A percentile compares a stretch with the other conserved stretches of the same genome.
phyloP scores from a whole-genome alignment of 2,888 invertebrate species.

The Dicyrtomina minuta region DNA sequence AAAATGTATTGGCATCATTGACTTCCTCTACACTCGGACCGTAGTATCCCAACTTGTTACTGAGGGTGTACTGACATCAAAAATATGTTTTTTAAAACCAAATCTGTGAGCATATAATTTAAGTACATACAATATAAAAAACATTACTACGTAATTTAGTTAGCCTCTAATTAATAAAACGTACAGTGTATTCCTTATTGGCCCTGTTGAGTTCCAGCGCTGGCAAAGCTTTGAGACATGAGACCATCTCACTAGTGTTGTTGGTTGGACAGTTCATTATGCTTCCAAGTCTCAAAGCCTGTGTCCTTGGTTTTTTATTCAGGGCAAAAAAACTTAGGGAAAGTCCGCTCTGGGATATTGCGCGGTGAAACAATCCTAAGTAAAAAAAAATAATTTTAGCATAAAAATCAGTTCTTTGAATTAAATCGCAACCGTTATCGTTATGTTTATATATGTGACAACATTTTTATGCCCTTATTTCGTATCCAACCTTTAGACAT shows the following conservation, averaged over 20 bases:
- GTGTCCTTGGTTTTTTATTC: slow-evolving; percentile 36
- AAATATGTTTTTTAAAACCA: too few species aligned
- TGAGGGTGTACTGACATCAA: too few species aligned
- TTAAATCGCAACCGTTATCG: not conserved
- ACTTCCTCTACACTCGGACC: slow-evolving; percentile 58
- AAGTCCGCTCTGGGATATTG: slow-evolving; percentile 39
- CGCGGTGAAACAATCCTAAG: slow-evolving; percentile 41
- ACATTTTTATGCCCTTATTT: not conserved
- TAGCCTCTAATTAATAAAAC: not conserved
- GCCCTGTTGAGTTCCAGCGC: slow-evolving; percentile 10
- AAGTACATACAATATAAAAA: too few species aligned
- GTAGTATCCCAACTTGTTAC: not conserved
- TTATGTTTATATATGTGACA: not conserved
- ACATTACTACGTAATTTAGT: too few species aligned
- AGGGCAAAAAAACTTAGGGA: slow-evolving; percentile 43
- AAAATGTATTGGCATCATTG: slow-evolving; percentile 58
- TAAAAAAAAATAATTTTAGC: not conserved
- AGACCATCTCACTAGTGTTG: slow-evolving; percentile 38
- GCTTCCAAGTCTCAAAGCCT: slow-evolving; percentile 40
- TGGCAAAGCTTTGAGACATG: slow-evolving; percentile 38
- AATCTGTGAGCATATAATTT: too few species aligned
- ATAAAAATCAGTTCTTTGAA: not conserved
- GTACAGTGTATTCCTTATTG: slow-evolving; percentile 16
- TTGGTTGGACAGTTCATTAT: slow-evolving; percentile 42
- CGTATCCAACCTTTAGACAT: slow-evolving; percentile 1